Percentiles rank a stretch among this genome's conserved stretches.
phyloP scores from a whole-genome alignment of 2,113 vertebrate species.

The Urocitellus parryii region DNA sequence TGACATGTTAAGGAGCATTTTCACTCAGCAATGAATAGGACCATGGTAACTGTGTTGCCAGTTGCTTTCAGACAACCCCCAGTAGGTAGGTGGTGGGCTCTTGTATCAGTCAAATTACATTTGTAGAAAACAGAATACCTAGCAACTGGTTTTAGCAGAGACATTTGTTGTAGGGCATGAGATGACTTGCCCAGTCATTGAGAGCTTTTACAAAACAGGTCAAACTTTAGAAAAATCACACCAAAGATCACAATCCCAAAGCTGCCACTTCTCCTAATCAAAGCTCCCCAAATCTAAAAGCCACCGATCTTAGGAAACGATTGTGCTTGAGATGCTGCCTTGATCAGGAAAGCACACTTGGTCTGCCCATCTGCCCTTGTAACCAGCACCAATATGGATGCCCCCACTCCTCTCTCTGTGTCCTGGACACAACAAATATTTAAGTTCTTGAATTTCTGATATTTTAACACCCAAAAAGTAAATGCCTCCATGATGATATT shows the following conservation, averaged over 20 bases:
- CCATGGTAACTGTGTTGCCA: not conserved
- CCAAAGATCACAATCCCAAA: not conserved
- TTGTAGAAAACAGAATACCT: not conserved
- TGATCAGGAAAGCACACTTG: not conserved
- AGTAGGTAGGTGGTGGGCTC: not conserved
- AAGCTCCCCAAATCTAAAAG: not conserved
- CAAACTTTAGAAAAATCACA: not conserved
- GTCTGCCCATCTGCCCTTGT: no score
- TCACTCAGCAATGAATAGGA: slow-evolving; percentile 4
- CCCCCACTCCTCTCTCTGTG: not conserved
- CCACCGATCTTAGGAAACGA: not conserved
- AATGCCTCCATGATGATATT: not conserved
- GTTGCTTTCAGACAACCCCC: slow-evolving; percentile 40
- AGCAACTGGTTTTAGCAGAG: not conserved
- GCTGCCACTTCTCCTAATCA: not conserved
- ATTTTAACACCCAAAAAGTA: not conserved
- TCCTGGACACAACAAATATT: not conserved
- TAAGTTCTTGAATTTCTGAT: not conserved
- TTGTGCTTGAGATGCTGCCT: not conserved
- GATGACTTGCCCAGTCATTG: not conserved
- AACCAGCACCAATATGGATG: accelerated
- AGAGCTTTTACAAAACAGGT: not conserved
- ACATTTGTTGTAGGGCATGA: not conserved
- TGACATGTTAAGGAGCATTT: not conserved
- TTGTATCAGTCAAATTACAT: not conserved